These are phyloP conservation scores for Trissolcus japonicus DNA, from an alignment of 2,888 invertebrate species.

Conservation along the genomic window DNA sequence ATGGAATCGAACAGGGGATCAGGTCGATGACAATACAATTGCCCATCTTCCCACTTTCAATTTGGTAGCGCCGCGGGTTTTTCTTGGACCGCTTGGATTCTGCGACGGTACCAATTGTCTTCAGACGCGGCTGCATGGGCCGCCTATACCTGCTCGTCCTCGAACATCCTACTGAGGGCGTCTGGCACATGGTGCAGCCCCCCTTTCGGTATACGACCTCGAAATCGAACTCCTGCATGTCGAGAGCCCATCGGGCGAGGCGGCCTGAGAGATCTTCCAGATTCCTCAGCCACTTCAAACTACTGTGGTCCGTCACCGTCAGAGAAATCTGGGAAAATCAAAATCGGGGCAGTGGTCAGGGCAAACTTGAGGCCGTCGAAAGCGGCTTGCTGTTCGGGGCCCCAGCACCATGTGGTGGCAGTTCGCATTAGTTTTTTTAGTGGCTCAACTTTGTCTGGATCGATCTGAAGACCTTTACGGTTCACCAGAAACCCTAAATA, in stretches of 20 bases:
- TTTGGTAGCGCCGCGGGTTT: not conserved
- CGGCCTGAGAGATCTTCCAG: slow-evolving; percentile 55
- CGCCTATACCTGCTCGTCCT: not conserved
- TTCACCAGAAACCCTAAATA: slow-evolving; percentile 46
- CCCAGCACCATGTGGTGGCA: not conserved
- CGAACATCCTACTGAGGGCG: slow-evolving; percentile 4
- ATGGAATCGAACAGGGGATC: slow-evolving; percentile 1
- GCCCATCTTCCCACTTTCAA: not conserved
- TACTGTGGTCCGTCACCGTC: slow-evolving; percentile 55
- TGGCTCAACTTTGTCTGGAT: slow-evolving; percentile 30
- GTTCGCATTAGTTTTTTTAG: not conserved
- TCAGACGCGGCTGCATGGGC: not conserved
- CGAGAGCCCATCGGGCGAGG: slow-evolving; percentile 21
- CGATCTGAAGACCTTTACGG: slow-evolving; percentile 21
- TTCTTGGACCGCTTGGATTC: not conserved
- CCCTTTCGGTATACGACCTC: not conserved
- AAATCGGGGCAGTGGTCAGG: not conserved
- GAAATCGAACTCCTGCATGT: slow-evolving; percentile 7
- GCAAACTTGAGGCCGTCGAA: not conserved
- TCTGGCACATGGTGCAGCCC: slow-evolving; percentile 3
- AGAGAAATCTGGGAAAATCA: not conserved
- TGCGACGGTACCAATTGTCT: not conserved
- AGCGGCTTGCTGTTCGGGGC: not conserved
- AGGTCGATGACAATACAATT: slow-evolving; percentile 1
- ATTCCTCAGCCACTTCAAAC: slow-evolving; percentile 55